Base-by-base conservation (phyloP, 2,888 invertebrate genomes). In the Pherbina coryleti region DNA sequence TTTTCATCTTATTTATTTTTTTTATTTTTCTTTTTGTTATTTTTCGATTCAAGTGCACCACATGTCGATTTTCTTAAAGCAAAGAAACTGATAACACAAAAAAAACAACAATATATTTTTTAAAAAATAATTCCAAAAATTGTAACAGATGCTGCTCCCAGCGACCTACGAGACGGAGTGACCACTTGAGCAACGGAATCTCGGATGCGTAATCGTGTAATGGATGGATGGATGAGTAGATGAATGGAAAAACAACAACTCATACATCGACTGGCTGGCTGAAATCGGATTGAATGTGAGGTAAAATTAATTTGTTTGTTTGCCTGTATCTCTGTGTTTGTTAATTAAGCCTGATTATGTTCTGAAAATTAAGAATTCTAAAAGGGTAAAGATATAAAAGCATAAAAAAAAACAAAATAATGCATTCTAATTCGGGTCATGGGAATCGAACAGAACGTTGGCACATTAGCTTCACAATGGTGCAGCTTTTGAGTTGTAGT, bases 1-100 rank as follows among this genome's bases (percentile, higher is more conserved):
- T 85, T 84, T 85, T 85, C 79, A 85, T 82, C 78, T 78, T 76
- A 82, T 83, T 83, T 83, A n/a, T 81, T 81, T 81, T 80, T 76
- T 81, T 81, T 83, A 79, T 76, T 83, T 84, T 82, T 79, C 77
- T 81, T 80, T 31, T 72, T 64, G 49, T 37, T 19, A 14, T 44
- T 44, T 53, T 28, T n/a, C 7, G 1, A 25, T 55, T 62, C 25
- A 14, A 67, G 66, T 70, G 49, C 49, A 53, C 28, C 60, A 25
- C 7, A 34, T 67, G 44, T 44, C 9, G 44, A 51, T 57, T 49
- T 8, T n/a, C 57, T 14, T 31, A 53, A 64, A 9, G 51, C 55
- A 55, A 19, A 44, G 25, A 44, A 25, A n/a, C 22, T 9, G 22
- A 62, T 22, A 34, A 17, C 37, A 19, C 14, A 66, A 44, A 37